A percentile compares a stretch with the other conserved stretches of the same genome.
Evolutionary conservation across 2,113 vertebrate species (phyloP).

Genomic region (Cephalopterus ornatus): DNA sequence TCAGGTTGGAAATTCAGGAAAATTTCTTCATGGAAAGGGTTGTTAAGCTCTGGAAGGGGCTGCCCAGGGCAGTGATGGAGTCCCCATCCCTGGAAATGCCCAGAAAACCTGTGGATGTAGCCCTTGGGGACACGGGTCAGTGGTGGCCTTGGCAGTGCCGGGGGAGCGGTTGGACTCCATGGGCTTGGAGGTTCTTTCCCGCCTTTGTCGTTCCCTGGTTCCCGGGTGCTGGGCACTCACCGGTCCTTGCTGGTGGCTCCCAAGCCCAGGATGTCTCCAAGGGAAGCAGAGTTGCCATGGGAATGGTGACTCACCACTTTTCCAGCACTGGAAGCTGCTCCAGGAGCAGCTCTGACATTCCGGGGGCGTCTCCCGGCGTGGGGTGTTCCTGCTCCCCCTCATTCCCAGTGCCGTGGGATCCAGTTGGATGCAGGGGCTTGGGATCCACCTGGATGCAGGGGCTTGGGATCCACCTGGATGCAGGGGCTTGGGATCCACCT

Average conservation of each 20-base stretch:
- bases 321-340: background rate
- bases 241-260: background rate
- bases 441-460: too few relatives aligned
- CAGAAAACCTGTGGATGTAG: rapidly evolving
- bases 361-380: background rate
- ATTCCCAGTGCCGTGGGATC: too few relatives aligned
- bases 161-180: rapidly evolving
- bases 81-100: background rate
- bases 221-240: background rate
- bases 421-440: too few relatives aligned
- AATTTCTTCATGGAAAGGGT: background rate
- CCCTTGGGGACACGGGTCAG: background rate
- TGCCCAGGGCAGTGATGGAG: background rate
- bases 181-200: background rate
- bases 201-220: background rate
- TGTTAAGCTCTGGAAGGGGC: background rate
- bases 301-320: constrained; percentile 5
- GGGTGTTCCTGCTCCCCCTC: background rate
- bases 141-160: background rate
- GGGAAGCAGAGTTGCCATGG: constrained; percentile 1
- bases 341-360: background rate
- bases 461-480: too few relatives aligned
- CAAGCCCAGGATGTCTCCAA: background rate
- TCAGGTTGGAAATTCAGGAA: background rate
- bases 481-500: background rate